Base-by-base conservation (phyloP, 2,888 invertebrate genomes). In the Tachina grossa region DNA sequence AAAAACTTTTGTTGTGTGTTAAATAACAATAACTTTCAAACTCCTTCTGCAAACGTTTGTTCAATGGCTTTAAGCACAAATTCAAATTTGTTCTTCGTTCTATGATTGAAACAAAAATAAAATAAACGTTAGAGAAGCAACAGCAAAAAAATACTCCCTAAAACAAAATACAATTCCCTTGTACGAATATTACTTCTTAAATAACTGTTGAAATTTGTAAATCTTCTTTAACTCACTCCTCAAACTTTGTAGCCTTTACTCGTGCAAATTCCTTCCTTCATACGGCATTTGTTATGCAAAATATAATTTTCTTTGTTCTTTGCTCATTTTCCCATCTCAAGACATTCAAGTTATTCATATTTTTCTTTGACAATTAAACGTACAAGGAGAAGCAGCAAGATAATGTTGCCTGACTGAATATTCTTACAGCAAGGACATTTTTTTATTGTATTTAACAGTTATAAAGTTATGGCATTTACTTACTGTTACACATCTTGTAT, bases 231-330 rank as follows among this genome's bases (percentile, higher is more conserved):
- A 75, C 71, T 57, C 65, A 57, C 63, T 68, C 61, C 69, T 63
- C 5, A 39, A 49, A 13, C 9, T 49, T 65, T 14, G 8, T 8
- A 9, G 1, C 1, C n/a, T 14, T n/a, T 22, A 3, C 22, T 49
- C 31, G 9, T 75, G 19, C 31, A 31, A 31, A 31, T 31, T 68
- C 49, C 68, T 59, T 57, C 43, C 66, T 66, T 66, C 51, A 59
- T 51, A 43, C 49, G 45, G 5, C 65, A 86, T 86, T 86, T 86
- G 65, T 75, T 86, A 86, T 86, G 86, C 83, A 86, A 86, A 86
- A 86, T 86, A 83, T 81, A 83, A 86, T 83, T 86, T 86, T 65
- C 83, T 72, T 83, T 83, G 80, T 74, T 83, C 74, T 69, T 57
- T 71, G 41, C 63, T 63, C 45, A 68, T 81, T 74, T 84, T 63